Percentiles rank a stretch among this genome's conserved stretches.
These are phyloP conservation scores for Pipa parva DNA, from an alignment of 2,113 vertebrate species.

Conservation along the genomic window DNA sequence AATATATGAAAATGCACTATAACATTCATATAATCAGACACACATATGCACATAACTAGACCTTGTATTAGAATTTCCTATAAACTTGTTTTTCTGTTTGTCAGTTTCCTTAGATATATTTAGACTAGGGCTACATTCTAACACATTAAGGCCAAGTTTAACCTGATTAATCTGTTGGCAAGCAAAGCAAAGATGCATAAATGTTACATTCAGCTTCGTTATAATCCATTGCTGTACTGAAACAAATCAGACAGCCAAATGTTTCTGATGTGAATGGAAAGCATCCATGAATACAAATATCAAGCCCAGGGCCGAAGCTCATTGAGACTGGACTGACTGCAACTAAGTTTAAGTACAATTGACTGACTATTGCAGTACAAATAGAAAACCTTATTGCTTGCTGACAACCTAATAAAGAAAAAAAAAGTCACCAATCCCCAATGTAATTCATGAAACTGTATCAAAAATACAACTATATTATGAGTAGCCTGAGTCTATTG, in stretches of 20 bases:
- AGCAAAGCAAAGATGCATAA: slow-evolving; percentile 11
- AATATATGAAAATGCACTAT: no score
- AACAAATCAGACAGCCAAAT: slow-evolving; percentile 8
- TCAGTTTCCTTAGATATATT: background rate
- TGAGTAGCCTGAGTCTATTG: no score
- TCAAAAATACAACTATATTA: no score
- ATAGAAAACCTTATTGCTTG: no score
- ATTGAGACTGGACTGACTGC: background rate
- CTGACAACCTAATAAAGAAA: no score
- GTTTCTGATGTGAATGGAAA: slow-evolving; percentile 16
- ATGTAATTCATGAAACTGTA: no score
- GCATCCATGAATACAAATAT: slow-evolving; percentile 13
- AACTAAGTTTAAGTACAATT: background rate
- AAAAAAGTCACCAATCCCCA: no score
- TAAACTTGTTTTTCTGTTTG: background rate
- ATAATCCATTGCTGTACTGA: slow-evolving; percentile 8
- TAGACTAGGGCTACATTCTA: background rate
- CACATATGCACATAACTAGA: no score
- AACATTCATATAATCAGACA: no score
- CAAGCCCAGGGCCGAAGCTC: background rate
- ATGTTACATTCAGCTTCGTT: slow-evolving; percentile 12
- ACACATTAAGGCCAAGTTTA: background rate
- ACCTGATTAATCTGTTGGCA: slow-evolving; percentile 24
- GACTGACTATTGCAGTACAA: background rate
- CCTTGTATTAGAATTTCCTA: background rate